Evolutionary conservation across 2,888 invertebrate genomes (phyloP).

Genomic region (Chelonus formosanus): DNA sequence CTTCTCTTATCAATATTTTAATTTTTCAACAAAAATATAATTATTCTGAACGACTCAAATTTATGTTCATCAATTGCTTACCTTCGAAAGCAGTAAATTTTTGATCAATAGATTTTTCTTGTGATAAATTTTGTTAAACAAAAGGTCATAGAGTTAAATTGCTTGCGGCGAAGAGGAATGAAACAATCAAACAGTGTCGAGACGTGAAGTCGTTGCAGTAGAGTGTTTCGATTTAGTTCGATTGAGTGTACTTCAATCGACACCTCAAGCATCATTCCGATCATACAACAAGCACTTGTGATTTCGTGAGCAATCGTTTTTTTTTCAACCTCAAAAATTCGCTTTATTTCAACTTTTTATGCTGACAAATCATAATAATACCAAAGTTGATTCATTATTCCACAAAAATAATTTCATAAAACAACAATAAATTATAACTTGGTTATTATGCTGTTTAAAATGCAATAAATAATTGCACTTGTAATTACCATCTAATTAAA

Average conservation of each 20-base stretch:
- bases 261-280: slow-evolving; percentile 14
- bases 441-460: too few relatives aligned
- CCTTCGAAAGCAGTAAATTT: too few relatives aligned
- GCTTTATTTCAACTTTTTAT: background rate
- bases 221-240: slow-evolving; percentile 14
- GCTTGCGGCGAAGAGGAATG: slow-evolving; percentile 1
- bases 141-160: slow-evolving; percentile 6
- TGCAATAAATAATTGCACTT: too few relatives aligned
- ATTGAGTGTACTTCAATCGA: slow-evolving; percentile 6
- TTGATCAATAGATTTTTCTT: too few relatives aligned
- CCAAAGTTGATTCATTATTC: too few relatives aligned
- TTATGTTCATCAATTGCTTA: background rate
- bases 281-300: slow-evolving; percentile 4
- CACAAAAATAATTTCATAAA: too few relatives aligned
- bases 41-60: background rate
- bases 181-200: slow-evolving; percentile 18
- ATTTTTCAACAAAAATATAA: too few relatives aligned
- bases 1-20: too few relatives aligned
- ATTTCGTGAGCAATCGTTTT: slow-evolving; percentile 12
- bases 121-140: background rate
- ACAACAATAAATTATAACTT: too few relatives aligned
- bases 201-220: slow-evolving; percentile 6
- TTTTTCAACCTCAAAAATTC: background rate
- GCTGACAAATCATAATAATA: too few relatives aligned
- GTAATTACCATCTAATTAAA: too few relatives aligned